Base-by-base conservation (phyloP, 2,113 vertebrate genomes). In the Lagopus leucura region DNA sequence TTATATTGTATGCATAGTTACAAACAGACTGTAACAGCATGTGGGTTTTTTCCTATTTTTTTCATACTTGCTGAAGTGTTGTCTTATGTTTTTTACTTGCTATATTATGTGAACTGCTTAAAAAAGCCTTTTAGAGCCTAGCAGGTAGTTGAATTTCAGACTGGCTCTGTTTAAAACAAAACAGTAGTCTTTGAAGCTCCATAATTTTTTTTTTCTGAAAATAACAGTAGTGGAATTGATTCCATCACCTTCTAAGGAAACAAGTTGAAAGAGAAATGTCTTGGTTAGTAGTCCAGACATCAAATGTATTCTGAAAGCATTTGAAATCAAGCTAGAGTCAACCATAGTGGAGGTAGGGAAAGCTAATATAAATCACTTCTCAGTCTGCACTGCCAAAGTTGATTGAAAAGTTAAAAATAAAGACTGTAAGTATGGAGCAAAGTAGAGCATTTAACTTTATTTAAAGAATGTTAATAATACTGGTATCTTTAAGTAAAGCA, bases 81-180 rank as follows among this genome's bases (percentile, higher is more conserved):
- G 63, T 75, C 83, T 67, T 90, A 84, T 78, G 79, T 88, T 93
- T 91, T 94, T 92, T 88, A 70, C 83, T 94, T 79, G 54, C 66
- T 88, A 14, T 82, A 64, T 88, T 95, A 82, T 47, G 54, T 71
- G 88, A 91, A 84, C 81, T 89, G 74, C 86, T 94, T 72, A 83
- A 88, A 91, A 93, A 88, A 65, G 63, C 74, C 84, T 94, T 91
- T 97, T 86, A 79, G 42, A 32, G 27, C 60, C 89, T 94, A 73
- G 79, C 82, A 92, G 48, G 70, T 94, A 86, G 43, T 94, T 94
- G 88, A 82, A 90, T 94, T 94, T 94, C 93, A 91, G 86, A 30
- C 70, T 97, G 94, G 80, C 90, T 95, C 88, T 82, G 34, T 91
- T 88, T 95, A 90, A 94, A 95, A 91, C 82, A 73, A 91, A 96